These are phyloP conservation scores for Abscondita cerata DNA, from an alignment of 2,888 invertebrate species.

Conservation along the genomic window DNA sequence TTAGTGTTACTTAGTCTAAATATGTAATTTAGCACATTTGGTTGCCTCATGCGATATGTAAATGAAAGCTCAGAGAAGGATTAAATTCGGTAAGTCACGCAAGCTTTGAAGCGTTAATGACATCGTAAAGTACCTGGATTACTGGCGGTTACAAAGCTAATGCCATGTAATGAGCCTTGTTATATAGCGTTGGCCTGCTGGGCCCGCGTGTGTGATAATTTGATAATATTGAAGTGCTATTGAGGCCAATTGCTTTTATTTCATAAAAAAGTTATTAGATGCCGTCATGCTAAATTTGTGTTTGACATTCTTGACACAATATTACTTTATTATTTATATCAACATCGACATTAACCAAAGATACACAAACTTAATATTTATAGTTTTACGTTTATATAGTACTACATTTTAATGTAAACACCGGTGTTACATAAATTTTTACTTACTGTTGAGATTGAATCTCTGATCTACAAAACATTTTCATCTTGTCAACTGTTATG, in stretches of 20 bases:
- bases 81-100: constrained; percentile 56
- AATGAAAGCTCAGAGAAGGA: constrained; percentile 50
- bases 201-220: constrained; percentile 49
- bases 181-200: constrained; percentile 53
- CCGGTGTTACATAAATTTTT: too few species aligned
- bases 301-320: constrained; percentile 33
- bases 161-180: constrained; percentile 53
- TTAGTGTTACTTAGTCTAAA: constrained; percentile 33
- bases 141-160: constrained; percentile 55
- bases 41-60: constrained; percentile 54
- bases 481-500: too few species aligned
- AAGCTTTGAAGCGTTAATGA: constrained; percentile 54
- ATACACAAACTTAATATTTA: not conserved
- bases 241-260: constrained; percentile 49
- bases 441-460: too few species aligned
- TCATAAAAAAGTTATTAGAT: constrained; percentile 45
- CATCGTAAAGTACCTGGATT: constrained; percentile 56
- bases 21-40: constrained; percentile 49
- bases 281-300: constrained; percentile 35
- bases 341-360: not conserved
- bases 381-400: too few species aligned
- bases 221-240: constrained; percentile 52
- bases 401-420: too few species aligned
- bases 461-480: too few species aligned
- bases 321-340: constrained; percentile 14